Evolutionary conservation across 2,113 vertebrate genomes (phyloP).

Genomic region (Cyphomyrus plagiostoma): DNA sequence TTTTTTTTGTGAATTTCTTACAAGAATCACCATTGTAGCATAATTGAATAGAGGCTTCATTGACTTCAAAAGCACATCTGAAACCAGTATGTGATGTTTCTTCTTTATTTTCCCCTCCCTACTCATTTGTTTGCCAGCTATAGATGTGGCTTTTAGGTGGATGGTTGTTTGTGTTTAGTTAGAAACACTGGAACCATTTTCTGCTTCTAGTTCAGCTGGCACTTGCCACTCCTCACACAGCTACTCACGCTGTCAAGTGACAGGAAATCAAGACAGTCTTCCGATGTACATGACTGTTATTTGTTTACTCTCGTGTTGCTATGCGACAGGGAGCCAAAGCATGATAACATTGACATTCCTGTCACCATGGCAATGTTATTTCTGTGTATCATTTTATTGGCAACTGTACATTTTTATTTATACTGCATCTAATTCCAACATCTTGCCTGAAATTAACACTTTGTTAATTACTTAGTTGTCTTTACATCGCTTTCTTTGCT

Average conservation of each 20-base stretch:
- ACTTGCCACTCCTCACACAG: not conserved
- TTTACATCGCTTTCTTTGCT: not conserved
- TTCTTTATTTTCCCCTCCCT: not conserved
- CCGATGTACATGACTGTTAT: constrained; percentile 52
- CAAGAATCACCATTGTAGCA: not conserved
- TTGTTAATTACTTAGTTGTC: constrained; percentile 22
- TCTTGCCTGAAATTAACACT: constrained; percentile 8
- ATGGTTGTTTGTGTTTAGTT: not conserved
- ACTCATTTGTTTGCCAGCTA: not conserved
- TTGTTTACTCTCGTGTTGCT: constrained; percentile 44
- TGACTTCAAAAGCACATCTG: not conserved
- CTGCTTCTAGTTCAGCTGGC: not conserved
- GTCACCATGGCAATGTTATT: constrained; percentile 52
- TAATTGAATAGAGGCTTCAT: not conserved
- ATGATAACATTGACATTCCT: constrained; percentile 37
- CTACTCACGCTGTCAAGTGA: not conserved
- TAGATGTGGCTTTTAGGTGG: not conserved
- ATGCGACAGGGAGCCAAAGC: constrained; percentile 43
- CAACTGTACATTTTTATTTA: constrained; percentile 27
- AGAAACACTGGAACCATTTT: not conserved
- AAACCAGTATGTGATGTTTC: not conserved
- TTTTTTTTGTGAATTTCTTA: not conserved
- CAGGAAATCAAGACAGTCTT: constrained; percentile 31
- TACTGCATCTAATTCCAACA: constrained; percentile 27
- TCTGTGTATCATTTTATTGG: constrained; percentile 36